Base-by-base conservation (phyloP, 2,113 vertebrate genomes). In the Eurypyga helias region DNA sequence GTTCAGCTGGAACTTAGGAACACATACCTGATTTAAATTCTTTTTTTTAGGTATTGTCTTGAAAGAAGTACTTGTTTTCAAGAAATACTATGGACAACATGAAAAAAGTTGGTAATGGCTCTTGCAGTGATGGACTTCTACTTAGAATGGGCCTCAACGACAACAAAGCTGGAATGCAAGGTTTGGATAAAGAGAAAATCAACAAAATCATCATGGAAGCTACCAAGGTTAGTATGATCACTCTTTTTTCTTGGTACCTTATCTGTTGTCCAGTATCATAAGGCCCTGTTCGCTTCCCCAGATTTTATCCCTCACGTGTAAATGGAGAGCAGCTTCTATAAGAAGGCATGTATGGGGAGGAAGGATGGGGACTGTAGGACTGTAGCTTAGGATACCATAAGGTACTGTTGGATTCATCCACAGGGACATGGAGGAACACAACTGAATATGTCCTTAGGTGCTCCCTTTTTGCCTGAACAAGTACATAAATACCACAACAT, bases 91-190 rank as follows among this genome's bases (percentile, higher is more conserved):
- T 98, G 98, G 96, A 97, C 1, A 1, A 45, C 41, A 43, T 43
- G 96, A 98, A 96, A 91, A 96, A 97, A 17, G 95, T 31, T 75
- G 28, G 45, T 51, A 48, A 64, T 34, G 46, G 82, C 54, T 82
- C 82, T 36, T 96, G 78, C 92, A 97, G 57, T 93, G 98, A 98
- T 60, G 98, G 97, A 13, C 73, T 99, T 93, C 98, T 99, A 23
- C 99, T 99, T 96, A 98, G 99, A 87, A 98, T 99, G 98, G 99
- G 99, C 41, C 99, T 99, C 87, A 99, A 99, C 96, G 99, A 99
- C 96, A 99, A 99, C 98, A 99, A 99, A 96, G 99, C 99, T 95
- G 99, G 99, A 78, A 99, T 99, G 99, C 98, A 99, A 93, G 99
- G 99, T 75, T 97, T 99, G 91, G 99, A 99, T 98, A 99, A 99